Evolutionary conservation across 2,113 vertebrate genomes (phyloP).

Genomic region (Perccottus glenii): DNA sequence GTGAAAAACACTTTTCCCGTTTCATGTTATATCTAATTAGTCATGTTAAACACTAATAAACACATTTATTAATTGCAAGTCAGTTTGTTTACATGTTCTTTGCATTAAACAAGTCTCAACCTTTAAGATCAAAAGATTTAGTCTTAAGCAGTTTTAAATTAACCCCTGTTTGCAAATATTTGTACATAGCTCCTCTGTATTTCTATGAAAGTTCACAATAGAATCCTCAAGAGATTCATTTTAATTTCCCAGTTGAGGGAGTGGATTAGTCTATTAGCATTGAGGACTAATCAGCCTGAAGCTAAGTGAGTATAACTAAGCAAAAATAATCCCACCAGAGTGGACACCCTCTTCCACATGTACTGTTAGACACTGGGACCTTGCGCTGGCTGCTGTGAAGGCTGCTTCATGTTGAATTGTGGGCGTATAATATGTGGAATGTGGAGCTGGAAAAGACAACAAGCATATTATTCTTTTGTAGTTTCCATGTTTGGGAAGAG

Average conservation of each 20-base stretch:
- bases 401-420: constrained; percentile 39
- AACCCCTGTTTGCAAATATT: constrained; percentile 2
- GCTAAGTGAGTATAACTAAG: constrained; percentile 31
- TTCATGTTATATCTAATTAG: too few species aligned
- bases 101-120: background rate
- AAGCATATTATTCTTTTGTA: constrained; percentile 49
- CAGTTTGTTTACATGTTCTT: background rate
- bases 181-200: background rate
- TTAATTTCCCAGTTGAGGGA: constrained; percentile 29
- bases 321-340: constrained; percentile 29
- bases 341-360: constrained; percentile 37
- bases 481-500: constrained; percentile 31
- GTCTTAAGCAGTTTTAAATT: constrained; percentile 16
- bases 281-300: constrained; percentile 36
- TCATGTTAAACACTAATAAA: too few species aligned
- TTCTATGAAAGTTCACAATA: constrained; percentile 11
- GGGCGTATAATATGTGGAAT: constrained; percentile 48
- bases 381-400: constrained; percentile 25
- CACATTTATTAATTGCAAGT: too few species aligned
- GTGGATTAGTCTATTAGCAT: constrained; percentile 28
- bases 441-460: constrained; percentile 32
- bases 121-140: background rate
- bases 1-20: too few species aligned
- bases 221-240: constrained; percentile 7
- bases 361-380: constrained; percentile 27